phyloP scores from a whole-genome alignment of 2,888 invertebrate species.

The Pilophorus perplexus region DNA sequence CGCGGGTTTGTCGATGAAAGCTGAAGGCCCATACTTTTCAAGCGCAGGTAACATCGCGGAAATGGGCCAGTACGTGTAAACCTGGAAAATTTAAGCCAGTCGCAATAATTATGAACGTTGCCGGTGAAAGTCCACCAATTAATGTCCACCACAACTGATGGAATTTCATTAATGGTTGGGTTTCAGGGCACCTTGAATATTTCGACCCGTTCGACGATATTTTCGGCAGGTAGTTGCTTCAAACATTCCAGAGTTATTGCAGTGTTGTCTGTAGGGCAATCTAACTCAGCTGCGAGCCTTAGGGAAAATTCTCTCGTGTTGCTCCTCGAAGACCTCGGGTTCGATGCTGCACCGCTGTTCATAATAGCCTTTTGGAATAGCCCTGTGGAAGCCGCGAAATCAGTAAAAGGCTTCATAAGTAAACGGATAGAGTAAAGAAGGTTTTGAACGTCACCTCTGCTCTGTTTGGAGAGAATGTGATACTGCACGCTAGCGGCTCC shows the following conservation, averaged over 20 bases:
- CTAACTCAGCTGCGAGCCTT: neutral
- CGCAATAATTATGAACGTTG: too few relatives aligned
- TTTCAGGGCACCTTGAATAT: constrained; percentile 54
- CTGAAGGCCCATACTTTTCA: neutral
- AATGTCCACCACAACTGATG: too few relatives aligned
- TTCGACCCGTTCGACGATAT: neutral
- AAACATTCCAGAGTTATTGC: neutral
- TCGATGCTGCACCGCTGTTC: constrained; percentile 3
- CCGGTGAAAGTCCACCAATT: too few relatives aligned
- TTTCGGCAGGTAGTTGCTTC: neutral
- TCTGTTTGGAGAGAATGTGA: constrained; percentile 3
- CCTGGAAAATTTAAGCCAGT: neutral
- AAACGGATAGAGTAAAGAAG: neutral
- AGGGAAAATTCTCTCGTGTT: neutral
- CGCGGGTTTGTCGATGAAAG: constrained; percentile 1
- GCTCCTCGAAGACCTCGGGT: neutral
- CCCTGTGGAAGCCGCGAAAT: too few relatives aligned
- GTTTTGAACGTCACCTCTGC: neutral
- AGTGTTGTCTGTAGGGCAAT: neutral
- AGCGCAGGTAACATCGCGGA: neutral
- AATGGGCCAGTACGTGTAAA: neutral
- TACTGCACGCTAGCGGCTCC: constrained; percentile 3
- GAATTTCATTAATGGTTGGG: too few relatives aligned
- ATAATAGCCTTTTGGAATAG: constrained; percentile 11
- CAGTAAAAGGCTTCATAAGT: neutral